Evolutionary conservation across 2,113 vertebrate genomes (phyloP), one percentile per base, ranked within the genome.

Genomic region (Lates calcarifer): DNA sequence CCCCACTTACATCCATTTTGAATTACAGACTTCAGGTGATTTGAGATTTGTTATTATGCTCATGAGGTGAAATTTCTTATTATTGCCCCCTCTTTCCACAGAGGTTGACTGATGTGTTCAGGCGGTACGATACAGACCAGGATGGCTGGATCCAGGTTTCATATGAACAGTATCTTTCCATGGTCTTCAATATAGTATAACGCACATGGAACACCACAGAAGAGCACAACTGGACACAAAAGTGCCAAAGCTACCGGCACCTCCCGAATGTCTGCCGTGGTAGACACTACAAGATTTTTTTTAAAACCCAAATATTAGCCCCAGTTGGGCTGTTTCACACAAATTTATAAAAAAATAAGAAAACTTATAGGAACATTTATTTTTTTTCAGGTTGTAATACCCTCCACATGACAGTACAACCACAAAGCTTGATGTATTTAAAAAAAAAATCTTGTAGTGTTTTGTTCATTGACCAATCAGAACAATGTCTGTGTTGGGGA

Each of bases 81-180:
- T 24, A 0, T 53, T 76, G 22, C 43, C 5, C 20, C 15, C 33
- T 18, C 35, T 28, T 82, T 78, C 53, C 77, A 28, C 94, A 99
- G 98, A 98, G 97, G 93, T 89, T 99, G 95, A 99, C 98, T 0
- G 98, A 99, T 15, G 95, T 98, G 77, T 99, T 99, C 94, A 94
- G 98, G 47, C 95, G 97, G 8, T 98, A 98, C 0, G 98, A 99
- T 39, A 99, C 98, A 0, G 98, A 99, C 82, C 98, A 98, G 68
- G 98, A 99, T 0, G 98, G 98, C 91, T 99, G 98, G 98, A 98
- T 99, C 84, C 98, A 99, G 89, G 97, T 99, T 84, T 99, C 98
- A 43, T 99, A 99, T 5, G 98, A 99, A 93, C 98, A 99, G 41
- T 99, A 99, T 77, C 97, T 99, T 74, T 98, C 97, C 77, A 99